These are phyloP conservation scores for Iselma pallidipennis DNA, from an alignment of 2,888 invertebrate species.

Conservation along the genomic window DNA sequence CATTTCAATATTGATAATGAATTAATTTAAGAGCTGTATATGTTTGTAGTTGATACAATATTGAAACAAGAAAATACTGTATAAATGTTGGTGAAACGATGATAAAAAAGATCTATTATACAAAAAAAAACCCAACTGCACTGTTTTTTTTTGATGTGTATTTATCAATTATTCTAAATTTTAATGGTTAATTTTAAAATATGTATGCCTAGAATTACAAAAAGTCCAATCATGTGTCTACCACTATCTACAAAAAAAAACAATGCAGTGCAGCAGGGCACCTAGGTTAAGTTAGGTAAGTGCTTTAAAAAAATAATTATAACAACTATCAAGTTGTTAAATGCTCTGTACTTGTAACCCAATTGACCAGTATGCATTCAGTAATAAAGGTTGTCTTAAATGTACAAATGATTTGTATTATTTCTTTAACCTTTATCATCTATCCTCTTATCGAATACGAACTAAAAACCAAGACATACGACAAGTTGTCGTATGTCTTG, in stretches of 20 bases:
- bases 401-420: constrained; percentile 40
- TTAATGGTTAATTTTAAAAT: constrained; percentile 35
- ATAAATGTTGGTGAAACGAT: constrained; percentile 33
- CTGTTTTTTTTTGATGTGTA: constrained; percentile 40
- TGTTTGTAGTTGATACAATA: constrained; percentile 42
- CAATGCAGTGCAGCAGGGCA: constrained; percentile 49
- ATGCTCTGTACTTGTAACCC: constrained; percentile 59
- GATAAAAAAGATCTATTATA: constrained; percentile 32
- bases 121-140: constrained; percentile 50
- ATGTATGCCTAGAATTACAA: constrained; percentile 33
- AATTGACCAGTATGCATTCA: constrained; percentile 62
- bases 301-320: constrained; percentile 50
- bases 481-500: too few relatives aligned
- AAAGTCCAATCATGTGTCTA: constrained; percentile 29
- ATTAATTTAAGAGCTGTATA: constrained; percentile 52
- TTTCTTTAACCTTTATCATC: too few relatives aligned
- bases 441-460: too few relatives aligned
- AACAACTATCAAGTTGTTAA: constrained; percentile 55
- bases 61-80: constrained; percentile 40
- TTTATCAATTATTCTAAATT: constrained; percentile 46
- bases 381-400: constrained; percentile 63
- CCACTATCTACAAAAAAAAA: constrained; percentile 16
- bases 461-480: too few relatives aligned
- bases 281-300: constrained; percentile 55
- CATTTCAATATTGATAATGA: constrained; percentile 52